Percentiles rank a stretch among this genome's conserved stretches.
phyloP scores from a whole-genome alignment of 2,888 invertebrate species.

The Phlogophora meticulosa region DNA sequence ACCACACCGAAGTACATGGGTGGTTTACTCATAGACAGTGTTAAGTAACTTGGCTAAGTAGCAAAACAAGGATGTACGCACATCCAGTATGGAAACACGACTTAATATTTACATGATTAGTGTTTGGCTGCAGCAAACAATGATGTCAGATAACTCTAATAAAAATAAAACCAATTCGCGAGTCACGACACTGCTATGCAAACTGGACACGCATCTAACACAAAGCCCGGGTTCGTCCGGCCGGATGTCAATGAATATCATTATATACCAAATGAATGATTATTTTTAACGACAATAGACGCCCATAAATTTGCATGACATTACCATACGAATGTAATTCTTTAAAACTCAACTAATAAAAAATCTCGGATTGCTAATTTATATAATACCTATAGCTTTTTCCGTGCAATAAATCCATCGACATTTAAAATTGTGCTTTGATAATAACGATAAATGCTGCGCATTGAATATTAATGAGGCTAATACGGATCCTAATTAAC shows the following conservation, averaged over 20 bases:
- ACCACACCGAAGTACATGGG: conserved; percentile 36
- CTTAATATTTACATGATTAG: conserved; percentile 33
- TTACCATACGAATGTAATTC: conserved; percentile 79
- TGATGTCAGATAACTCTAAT: conserved; percentile 35
- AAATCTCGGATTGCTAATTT: conserved; percentile 37
- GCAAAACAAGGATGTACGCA: conserved; percentile 47
- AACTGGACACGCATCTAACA: conserved; percentile 79
- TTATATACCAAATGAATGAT: conserved; percentile 69
- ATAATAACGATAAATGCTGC: conserved; percentile 23
- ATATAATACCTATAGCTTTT: conserved; percentile 16
- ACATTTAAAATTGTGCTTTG: conserved; percentile 26
- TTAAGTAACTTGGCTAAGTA: conserved; percentile 33
- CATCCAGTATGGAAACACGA: conserved; percentile 40
- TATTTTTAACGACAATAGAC: conserved; percentile 80
- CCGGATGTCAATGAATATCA: conserved; percentile 82
- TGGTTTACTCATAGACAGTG: conserved; percentile 36
- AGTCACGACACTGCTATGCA: conserved; percentile 79
- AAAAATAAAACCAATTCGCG: conserved; percentile 51
- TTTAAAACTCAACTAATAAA: conserved; percentile 58
- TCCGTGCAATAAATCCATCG: conserved; percentile 23
- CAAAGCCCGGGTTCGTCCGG: conserved; percentile 75
- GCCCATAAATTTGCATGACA: conserved; percentile 68
- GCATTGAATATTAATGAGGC: conserved; percentile 34
- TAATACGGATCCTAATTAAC: conserved; percentile 30
- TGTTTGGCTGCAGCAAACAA: conserved; percentile 39